Percentiles rank a stretch among this genome's conserved stretches.
Conservation (phyloP, 2,888 invertebrate species). For the Orthonychiurus folsomi region DNA sequence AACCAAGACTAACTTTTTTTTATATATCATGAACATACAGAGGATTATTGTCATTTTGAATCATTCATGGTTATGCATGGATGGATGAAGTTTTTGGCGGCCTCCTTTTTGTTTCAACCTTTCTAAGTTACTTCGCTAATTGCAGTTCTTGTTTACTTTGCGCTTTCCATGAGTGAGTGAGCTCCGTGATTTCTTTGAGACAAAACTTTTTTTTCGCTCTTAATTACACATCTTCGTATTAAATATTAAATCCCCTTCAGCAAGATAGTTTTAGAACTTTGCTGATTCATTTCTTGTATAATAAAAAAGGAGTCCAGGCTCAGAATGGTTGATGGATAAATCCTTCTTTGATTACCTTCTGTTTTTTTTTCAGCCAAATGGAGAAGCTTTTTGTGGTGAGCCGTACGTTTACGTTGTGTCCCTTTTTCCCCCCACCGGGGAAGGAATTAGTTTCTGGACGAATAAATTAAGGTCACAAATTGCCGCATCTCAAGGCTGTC, state of each 20-base stretch:
- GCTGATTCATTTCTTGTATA: neutral
- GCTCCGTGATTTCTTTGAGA: neutral
- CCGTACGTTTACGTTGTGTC: no score
- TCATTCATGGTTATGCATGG: neutral
- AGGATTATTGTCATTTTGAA: no score
- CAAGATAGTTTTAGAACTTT: neutral
- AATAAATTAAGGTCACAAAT: no score
- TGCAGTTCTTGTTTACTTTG: neutral
- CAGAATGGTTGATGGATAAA: neutral
- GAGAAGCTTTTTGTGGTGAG: no score
- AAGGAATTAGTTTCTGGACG: no score
- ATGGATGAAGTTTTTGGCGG: no score
- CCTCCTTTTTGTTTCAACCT: conserved; percentile 1
- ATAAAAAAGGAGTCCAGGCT: no score
- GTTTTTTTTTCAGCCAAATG: no score
- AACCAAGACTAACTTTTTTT: no score
- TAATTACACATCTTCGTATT: neutral
- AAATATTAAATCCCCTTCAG: neutral
- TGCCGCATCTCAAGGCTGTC: no score
- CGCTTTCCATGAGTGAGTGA: neutral
- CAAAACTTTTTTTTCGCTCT: neutral
- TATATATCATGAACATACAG: no score
- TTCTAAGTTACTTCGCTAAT: neutral
- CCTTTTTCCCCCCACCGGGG: no score
- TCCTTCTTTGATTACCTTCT: neutral